Conservation (phyloP, 2,113 vertebrate genomes). For the Ceyx margarethae region DNA sequence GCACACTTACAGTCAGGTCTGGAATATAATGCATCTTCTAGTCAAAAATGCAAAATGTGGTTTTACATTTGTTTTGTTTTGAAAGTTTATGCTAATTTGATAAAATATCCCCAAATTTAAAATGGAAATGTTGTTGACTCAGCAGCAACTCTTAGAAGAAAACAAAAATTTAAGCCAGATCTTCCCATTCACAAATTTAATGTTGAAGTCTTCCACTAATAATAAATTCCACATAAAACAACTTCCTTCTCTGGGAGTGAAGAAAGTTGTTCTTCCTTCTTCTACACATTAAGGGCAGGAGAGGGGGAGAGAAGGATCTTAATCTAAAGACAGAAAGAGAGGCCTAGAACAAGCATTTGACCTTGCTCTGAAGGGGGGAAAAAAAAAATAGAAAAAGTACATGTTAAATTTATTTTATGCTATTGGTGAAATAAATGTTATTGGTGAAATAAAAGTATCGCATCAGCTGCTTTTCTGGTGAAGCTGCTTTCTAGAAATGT, state of each 20-base stretch:
- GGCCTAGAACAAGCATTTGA: slow-evolving; percentile 29
- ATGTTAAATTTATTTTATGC: background rate
- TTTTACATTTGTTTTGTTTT: background rate
- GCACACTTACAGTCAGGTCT: background rate
- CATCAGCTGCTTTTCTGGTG: slow-evolving; percentile 18
- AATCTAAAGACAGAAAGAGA: slow-evolving; percentile 36
- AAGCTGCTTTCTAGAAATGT: background rate
- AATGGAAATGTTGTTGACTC: background rate
- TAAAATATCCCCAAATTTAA: background rate
- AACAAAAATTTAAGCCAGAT: background rate
- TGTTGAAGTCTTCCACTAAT: background rate
- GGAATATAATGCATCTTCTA: background rate
- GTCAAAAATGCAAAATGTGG: background rate
- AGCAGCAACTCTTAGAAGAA: background rate
- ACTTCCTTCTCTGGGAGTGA: background rate
- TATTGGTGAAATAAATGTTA: background rate
- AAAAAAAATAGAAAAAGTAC: background rate
- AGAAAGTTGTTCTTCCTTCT: too few relatives aligned
- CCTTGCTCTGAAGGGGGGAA: slow-evolving; percentile 13
- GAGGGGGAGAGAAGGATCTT: background rate
- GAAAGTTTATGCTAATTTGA: background rate
- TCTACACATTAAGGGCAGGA: background rate
- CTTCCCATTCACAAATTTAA: background rate
- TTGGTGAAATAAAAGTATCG: slow-evolving; percentile 22
- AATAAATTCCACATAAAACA: background rate